phyloP scores from a whole-genome alignment of 2,888 invertebrate species.

The Amaurobius ferox region DNA sequence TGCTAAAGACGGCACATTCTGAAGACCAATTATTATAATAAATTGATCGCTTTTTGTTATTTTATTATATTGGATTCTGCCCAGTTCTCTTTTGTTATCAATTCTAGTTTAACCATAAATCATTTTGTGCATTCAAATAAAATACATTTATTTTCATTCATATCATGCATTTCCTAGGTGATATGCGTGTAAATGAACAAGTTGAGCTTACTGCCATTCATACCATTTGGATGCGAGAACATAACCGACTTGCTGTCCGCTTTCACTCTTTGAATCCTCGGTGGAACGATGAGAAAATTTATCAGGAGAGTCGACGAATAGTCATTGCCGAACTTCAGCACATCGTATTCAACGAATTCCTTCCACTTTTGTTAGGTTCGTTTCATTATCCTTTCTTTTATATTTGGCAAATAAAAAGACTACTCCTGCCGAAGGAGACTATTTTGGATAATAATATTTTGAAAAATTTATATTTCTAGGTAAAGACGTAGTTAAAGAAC shows the following conservation, averaged over 20 bases:
- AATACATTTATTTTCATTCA: too few relatives aligned
- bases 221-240: slow-evolving; percentile 89
- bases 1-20: too few relatives aligned
- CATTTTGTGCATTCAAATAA: too few relatives aligned
- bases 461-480: slow-evolving; percentile 21
- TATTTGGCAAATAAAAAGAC: too few relatives aligned
- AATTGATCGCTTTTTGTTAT: too few relatives aligned
- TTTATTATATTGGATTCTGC: too few relatives aligned
- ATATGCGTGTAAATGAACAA: slow-evolving; percentile 91
- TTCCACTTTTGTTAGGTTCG: slow-evolving; percentile 85
- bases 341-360: slow-evolving; percentile 88
- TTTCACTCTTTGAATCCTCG: slow-evolving; percentile 83
- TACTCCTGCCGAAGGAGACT: too few relatives aligned
- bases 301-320: slow-evolving; percentile 87
- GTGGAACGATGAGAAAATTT: slow-evolving; percentile 88
- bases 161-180: slow-evolving; percentile 81
- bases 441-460: too few relatives aligned
- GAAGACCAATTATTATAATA: too few relatives aligned
- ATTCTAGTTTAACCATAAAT: too few relatives aligned
- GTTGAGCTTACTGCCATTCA: slow-evolving; percentile 91
- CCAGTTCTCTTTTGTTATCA: too few relatives aligned
- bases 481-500: slow-evolving; percentile 19
- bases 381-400: too few relatives aligned
- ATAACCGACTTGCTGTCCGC: slow-evolving; percentile 85
- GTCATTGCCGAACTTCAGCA: slow-evolving; percentile 91